Evolutionary conservation across 2,888 invertebrate species (phyloP).

Genomic region (Macrosiphum euphorbiae): DNA sequence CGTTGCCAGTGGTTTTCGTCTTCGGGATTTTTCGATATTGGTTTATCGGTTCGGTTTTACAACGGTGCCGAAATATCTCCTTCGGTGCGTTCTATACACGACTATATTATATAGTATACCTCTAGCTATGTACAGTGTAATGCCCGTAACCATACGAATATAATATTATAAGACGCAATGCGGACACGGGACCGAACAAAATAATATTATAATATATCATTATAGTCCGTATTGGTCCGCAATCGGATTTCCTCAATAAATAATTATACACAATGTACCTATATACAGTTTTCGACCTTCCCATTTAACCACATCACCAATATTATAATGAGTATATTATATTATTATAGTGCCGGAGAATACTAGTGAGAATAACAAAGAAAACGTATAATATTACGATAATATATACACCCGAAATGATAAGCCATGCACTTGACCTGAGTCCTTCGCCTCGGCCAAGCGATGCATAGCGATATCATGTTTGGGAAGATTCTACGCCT

Average conservation of each 20-base stretch:
- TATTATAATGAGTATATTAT: not conserved
- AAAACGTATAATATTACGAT: not conserved
- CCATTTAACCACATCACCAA: not conserved
- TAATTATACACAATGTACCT: not conserved
- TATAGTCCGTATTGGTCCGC: not conserved
- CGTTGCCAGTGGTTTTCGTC: not conserved
- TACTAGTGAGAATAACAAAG: not conserved
- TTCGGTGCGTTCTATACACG: not conserved
- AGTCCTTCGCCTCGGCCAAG: not conserved
- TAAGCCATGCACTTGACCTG: not conserved
- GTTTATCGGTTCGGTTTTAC: not conserved
- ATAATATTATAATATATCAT: not conserved
- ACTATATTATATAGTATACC: not conserved
- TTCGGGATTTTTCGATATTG: conserved; percentile 32
- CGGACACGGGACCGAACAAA: not conserved
- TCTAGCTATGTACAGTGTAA: not conserved
- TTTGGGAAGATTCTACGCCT: not conserved
- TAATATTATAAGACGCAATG: not conserved
- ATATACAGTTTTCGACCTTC: not conserved
- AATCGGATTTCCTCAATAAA: not conserved
- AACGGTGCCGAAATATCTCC: not conserved
- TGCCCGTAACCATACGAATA: not conserved
- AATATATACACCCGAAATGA: not conserved
- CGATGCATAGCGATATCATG: not conserved
- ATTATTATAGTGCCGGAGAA: not conserved